Conservation (phyloP, 92 coral and sea anemone genomes). For the Diadumene lineata region DNA sequence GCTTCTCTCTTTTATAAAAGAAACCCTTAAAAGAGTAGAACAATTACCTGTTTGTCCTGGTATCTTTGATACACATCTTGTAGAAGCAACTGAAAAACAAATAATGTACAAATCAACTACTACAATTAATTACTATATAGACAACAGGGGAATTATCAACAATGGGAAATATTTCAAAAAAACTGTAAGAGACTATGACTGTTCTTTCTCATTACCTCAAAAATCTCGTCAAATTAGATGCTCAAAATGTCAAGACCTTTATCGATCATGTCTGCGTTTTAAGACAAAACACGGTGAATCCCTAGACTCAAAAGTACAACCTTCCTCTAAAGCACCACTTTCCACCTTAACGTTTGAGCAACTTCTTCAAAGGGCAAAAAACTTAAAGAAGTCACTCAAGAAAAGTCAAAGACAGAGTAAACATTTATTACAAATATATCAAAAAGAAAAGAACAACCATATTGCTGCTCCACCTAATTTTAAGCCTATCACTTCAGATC, state of each 20-base stretch:
- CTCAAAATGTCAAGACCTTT: too few species aligned
- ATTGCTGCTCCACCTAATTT: slow-evolving; percentile 35
- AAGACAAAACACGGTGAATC: background rate
- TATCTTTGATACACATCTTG: slow-evolving; percentile 9
- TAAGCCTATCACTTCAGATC: slow-evolving; percentile 27
- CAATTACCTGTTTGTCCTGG: slow-evolving; percentile 33
- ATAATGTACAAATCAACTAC: background rate
- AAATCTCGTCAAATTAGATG: too few species aligned
- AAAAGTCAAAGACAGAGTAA: slow-evolving; percentile 7
- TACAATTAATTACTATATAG: slow-evolving; percentile 4
- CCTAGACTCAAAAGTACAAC: slow-evolving; percentile 15
- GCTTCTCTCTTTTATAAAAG: slow-evolving; percentile 2
- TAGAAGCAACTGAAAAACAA: slow-evolving; percentile 36
- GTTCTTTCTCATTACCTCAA: too few species aligned
- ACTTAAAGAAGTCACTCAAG: slow-evolving; percentile 12
- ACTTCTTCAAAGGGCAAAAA: slow-evolving; percentile 31
- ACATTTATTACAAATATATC: slow-evolving; percentile 9
- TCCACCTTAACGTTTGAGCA: slow-evolving; percentile 26
- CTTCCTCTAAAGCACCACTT: slow-evolving; percentile 16
- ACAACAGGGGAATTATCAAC: slow-evolving; percentile 13
- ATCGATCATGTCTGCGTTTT: slow-evolving; percentile 2
- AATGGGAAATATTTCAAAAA: slow-evolving; percentile 7
- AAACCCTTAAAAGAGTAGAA: slow-evolving; percentile 6
- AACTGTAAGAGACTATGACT: slow-evolving; percentile 38
- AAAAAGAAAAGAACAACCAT: slow-evolving; percentile 20